phyloP scores from a whole-genome alignment of 1,140 invertebrate genomes.

The Mya arenaria region DNA sequence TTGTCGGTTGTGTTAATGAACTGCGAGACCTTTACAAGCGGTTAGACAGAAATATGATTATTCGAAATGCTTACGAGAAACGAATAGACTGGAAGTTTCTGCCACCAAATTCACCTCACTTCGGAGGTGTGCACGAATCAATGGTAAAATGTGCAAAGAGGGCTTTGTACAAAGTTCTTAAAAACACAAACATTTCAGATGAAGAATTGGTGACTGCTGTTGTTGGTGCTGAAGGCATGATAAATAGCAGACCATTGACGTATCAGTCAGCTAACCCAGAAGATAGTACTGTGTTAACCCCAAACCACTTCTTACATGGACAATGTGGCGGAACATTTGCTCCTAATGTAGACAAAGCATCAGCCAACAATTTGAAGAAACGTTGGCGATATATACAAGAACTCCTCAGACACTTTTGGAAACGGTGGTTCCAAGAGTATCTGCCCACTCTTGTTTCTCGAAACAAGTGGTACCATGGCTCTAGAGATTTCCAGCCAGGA shows the following conservation, averaged over 20 bases:
- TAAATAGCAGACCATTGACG: constrained; percentile 28
- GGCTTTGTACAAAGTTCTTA: constrained; percentile 37
- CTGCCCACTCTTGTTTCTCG: constrained; percentile 1
- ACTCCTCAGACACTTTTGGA: constrained; percentile 50
- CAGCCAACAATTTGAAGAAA: neutral
- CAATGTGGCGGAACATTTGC: constrained; percentile 29
- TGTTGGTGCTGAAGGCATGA: constrained; percentile 24
- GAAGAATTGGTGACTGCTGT: constrained; percentile 34
- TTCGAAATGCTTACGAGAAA: neutral
- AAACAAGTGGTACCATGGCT: neutral
- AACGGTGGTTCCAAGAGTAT: constrained; percentile 40
- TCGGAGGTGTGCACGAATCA: constrained; percentile 73
- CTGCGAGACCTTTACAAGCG: neutral
- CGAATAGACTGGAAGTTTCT: constrained; percentile 34
- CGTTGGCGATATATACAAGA: constrained; percentile 40
- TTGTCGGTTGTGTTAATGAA: constrained; percentile 23
- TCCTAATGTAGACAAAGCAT: constrained; percentile 7
- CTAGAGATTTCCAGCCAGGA: neutral
- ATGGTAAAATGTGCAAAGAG: constrained; percentile 76
- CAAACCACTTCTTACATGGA: constrained; percentile 39
- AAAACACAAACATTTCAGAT: constrained; percentile 40
- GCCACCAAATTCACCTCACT: constrained; percentile 4
- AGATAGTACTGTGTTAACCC: constrained; percentile 25
- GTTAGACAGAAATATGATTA: constrained; percentile 10
- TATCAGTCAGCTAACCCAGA: constrained; percentile 21